Conservation (phyloP, 2,797 vertebrate species). For the Silurus lanzhouensis region DNA sequence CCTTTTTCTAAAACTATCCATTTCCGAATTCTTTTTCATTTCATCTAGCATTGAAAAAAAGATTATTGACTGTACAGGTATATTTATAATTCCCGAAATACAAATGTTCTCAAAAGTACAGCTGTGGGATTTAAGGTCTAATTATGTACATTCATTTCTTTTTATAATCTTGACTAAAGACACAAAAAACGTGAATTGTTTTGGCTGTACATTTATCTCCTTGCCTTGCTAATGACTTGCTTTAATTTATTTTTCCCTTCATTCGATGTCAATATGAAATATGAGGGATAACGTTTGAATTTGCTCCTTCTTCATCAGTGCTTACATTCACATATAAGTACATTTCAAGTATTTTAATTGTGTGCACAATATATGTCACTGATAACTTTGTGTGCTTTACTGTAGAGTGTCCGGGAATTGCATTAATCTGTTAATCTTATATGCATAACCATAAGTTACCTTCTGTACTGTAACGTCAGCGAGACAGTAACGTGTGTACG, state of each 20-base stretch:
- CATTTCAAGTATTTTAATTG: not conserved
- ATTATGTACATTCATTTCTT: not conserved
- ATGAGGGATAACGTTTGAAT: not conserved
- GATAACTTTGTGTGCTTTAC: conserved; percentile 22
- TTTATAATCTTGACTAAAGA: not conserved
- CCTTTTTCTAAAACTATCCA: not conserved
- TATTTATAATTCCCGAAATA: not conserved
- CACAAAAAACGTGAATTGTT: too few relatives aligned
- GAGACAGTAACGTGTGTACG: conserved; percentile 16
- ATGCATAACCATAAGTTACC: conserved; percentile 23
- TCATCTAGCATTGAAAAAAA: not conserved
- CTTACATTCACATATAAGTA: not conserved
- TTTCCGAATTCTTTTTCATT: not conserved
- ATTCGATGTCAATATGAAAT: not conserved
- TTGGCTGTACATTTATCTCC: not conserved
- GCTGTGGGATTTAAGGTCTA: not conserved
- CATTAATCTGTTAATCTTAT: conserved; percentile 24
- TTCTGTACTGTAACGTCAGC: conserved; percentile 20
- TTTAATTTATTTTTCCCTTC: not conserved
- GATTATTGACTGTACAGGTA: not conserved
- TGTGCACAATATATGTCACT: conserved; percentile 7
- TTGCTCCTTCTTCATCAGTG: conserved; percentile 9
- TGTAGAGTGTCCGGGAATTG: conserved; percentile 18
- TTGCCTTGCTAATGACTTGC: not conserved
- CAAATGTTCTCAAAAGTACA: not conserved